Conservation (phyloP, 2,797 vertebrate genomes). For the Helostoma temminkii region DNA sequence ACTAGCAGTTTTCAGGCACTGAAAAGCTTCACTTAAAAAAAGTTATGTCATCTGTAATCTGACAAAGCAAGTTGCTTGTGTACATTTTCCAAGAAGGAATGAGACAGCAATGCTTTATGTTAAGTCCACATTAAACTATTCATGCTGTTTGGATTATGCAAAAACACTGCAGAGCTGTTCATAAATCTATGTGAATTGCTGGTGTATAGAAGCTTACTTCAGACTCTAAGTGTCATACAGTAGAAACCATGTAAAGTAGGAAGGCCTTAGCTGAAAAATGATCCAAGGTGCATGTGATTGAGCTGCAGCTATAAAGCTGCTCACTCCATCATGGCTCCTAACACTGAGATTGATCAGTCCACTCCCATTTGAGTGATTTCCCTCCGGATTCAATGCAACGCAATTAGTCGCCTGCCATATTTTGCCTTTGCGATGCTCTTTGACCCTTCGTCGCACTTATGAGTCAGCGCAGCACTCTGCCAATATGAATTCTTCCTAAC, state of each 20-base stretch:
- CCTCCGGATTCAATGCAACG: constrained; percentile 76
- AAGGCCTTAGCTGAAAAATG: constrained; percentile 65
- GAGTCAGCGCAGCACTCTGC: constrained; percentile 72
- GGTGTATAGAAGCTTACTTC: constrained; percentile 39
- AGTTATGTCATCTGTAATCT: constrained; percentile 53
- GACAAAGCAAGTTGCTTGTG: constrained; percentile 54
- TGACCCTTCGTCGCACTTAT: constrained; percentile 57
- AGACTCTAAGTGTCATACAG: constrained; percentile 55
- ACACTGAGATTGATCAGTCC: constrained; percentile 74
- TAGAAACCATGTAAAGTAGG: constrained; percentile 50
- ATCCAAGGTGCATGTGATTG: constrained; percentile 48
- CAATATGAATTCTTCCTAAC: constrained; percentile 73
- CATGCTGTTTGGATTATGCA: constrained; percentile 54
- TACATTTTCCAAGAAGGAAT: constrained; percentile 27
- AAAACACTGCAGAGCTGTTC: constrained; percentile 34
- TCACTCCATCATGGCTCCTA: constrained; percentile 74
- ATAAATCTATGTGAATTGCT: constrained; percentile 57
- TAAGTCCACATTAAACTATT: constrained; percentile 47
- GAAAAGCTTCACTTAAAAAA: constrained; percentile 52
- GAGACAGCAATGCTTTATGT: constrained; percentile 28
- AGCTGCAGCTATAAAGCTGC: constrained; percentile 73
- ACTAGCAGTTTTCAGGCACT: constrained; percentile 21
- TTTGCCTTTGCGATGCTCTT: constrained; percentile 65
- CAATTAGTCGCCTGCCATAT: constrained; percentile 76
- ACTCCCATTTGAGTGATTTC: constrained; percentile 81